Conservation (phyloP, 2,113 vertebrate genomes). For the Mastomys coucha region DNA sequence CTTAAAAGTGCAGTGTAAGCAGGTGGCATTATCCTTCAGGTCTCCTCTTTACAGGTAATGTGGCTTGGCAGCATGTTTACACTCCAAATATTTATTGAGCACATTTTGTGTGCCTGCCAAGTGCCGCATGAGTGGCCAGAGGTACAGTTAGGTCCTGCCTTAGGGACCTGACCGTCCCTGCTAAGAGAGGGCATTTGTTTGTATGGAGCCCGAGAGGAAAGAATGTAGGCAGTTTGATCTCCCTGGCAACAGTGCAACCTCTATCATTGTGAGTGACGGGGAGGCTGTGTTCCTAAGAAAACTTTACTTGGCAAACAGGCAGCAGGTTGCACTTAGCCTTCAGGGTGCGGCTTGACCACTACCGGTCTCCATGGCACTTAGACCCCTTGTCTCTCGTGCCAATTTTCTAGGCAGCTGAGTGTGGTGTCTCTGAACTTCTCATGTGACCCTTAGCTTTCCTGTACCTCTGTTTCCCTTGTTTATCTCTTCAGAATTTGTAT, state of each 20-base stretch:
- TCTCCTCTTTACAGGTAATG: background rate
- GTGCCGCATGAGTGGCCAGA: background rate
- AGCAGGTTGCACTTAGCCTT: background rate
- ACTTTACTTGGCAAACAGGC: constrained; percentile 34
- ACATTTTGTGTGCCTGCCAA: background rate
- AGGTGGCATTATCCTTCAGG: background rate
- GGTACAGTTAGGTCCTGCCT: background rate
- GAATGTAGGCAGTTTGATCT: background rate
- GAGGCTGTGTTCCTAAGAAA: constrained; percentile 21
- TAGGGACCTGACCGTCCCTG: background rate
- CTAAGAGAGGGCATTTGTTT: background rate
- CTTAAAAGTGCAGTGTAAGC: background rate
- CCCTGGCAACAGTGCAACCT: background rate
- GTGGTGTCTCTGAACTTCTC: background rate
- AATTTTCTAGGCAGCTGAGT: background rate
- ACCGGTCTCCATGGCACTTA: background rate
- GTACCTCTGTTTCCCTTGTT: background rate
- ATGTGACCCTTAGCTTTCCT: background rate
- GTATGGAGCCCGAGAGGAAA: background rate
- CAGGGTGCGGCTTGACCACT: background rate
- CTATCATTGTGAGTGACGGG: background rate
- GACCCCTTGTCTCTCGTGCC: background rate
- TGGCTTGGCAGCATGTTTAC: background rate
- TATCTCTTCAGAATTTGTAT: background rate
- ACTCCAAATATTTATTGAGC: background rate